Evolutionary conservation across 2,113 vertebrate genomes (phyloP).

Genomic region (Chitala chitala): DNA sequence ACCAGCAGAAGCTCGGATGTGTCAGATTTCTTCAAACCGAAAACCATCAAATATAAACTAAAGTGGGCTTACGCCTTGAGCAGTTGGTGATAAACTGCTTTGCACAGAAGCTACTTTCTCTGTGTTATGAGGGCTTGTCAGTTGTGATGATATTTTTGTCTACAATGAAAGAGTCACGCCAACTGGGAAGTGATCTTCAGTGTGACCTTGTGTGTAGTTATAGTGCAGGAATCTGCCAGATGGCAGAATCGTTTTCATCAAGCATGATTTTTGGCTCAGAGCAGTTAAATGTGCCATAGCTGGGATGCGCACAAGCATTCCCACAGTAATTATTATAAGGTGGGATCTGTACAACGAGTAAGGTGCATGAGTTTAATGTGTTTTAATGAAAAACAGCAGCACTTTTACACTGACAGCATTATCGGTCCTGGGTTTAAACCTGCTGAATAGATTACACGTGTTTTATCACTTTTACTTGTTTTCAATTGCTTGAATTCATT

Average conservation of each 20-base stretch:
- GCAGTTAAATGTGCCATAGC: conserved; percentile 52
- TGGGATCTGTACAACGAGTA: conserved; percentile 47
- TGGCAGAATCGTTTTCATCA: conserved; percentile 58
- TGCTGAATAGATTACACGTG: too few species aligned
- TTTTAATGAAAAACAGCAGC: too few species aligned
- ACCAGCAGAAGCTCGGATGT: conserved; percentile 40
- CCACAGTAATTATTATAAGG: conserved; percentile 32
- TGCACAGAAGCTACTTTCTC: conserved; percentile 42
- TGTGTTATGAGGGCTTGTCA: conserved; percentile 59
- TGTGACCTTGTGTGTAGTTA: conserved; percentile 52
- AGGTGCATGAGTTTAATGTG: too few species aligned
- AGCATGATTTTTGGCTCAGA: conserved; percentile 56
- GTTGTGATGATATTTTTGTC: conserved; percentile 62
- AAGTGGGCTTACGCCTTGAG: conserved; percentile 23
- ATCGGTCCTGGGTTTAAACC: too few species aligned
- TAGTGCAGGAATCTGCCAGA: conserved; percentile 50
- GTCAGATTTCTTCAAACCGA: conserved; percentile 49
- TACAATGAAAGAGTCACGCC: conserved; percentile 58
- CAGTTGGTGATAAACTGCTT: conserved; percentile 24
- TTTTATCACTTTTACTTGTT: background rate
- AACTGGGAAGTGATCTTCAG: conserved; percentile 55
- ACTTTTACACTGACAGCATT: too few species aligned
- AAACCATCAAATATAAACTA: conserved; percentile 37
- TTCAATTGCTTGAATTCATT: background rate
- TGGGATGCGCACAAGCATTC: conserved; percentile 51